Evolutionary conservation across 2,797 vertebrate species (phyloP).

Genomic region (Pelobates cultripes): DNA sequence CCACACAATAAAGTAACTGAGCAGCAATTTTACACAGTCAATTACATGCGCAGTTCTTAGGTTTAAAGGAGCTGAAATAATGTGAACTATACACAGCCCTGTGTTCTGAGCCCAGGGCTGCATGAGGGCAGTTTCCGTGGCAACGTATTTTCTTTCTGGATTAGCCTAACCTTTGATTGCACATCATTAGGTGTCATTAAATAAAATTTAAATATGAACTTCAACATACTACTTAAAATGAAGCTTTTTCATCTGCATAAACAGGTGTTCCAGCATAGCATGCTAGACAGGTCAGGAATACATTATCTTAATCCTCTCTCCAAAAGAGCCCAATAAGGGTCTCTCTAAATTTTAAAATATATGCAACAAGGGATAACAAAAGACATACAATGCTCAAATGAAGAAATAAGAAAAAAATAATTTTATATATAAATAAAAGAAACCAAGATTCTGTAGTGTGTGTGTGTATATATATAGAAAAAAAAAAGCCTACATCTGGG

Average conservation of each 20-base stretch:
- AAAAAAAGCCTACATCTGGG: no score
- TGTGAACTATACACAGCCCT: conserved; percentile 83
- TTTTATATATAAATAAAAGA: background rate
- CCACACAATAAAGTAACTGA: conserved; percentile 94
- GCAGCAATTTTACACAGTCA: conserved; percentile 91
- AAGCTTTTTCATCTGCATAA: conserved; percentile 73
- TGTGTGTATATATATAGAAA: no score
- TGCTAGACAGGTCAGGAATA: conserved; percentile 50
- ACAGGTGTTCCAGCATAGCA: conserved; percentile 65
- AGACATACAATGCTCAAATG: background rate
- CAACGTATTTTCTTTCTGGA: conserved; percentile 82
- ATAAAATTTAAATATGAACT: conserved; percentile 93
- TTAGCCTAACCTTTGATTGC: conserved; percentile 91
- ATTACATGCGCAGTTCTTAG: conserved; percentile 89
- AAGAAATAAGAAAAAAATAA: background rate
- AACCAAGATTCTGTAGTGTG: no score
- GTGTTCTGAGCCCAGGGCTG: conserved; percentile 84
- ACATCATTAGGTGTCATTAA: conserved; percentile 99
- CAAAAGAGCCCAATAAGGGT: background rate
- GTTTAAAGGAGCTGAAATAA: conserved; percentile 95
- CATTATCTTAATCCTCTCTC: conserved; percentile 14
- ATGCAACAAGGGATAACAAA: background rate
- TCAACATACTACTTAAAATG: conserved; percentile 71
- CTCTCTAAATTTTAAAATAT: background rate
- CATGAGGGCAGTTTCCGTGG: conserved; percentile 90